Conservation (phyloP, 2,113 vertebrate species). For the Opisthocomus hoazin region DNA sequence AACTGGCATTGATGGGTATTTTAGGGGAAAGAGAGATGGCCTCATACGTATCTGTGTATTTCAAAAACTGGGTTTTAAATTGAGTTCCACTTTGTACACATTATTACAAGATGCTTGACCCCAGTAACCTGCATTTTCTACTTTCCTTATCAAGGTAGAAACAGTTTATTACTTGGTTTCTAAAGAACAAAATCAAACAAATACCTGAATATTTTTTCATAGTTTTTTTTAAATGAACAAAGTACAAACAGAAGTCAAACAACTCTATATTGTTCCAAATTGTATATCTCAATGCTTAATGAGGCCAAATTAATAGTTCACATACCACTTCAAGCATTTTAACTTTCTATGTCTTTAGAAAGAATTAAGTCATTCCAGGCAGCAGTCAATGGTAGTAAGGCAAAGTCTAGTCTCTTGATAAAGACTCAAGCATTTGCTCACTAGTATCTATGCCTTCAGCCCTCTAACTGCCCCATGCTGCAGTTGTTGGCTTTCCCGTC, state of each 20-base stretch:
- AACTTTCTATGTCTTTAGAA: constrained; percentile 39
- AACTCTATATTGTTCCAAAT: neutral
- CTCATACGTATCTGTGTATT: neutral
- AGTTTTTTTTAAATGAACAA: neutral
- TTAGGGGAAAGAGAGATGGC: neutral
- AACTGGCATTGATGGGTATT: neutral
- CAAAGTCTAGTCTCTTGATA: neutral
- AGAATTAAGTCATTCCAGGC: constrained; percentile 39
- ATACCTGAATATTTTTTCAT: neutral
- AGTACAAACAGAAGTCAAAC: neutral
- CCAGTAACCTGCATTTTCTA: neutral
- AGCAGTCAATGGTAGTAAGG: neutral
- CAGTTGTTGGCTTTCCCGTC: neutral
- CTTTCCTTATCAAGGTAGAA: neutral
- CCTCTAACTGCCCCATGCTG: neutral
- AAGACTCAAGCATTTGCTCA: neutral
- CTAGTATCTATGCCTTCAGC: neutral
- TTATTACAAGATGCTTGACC: neutral
- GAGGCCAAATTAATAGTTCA: constrained; percentile 47
- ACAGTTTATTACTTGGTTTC: neutral
- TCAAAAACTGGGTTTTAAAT: neutral
- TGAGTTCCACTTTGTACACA: neutral
- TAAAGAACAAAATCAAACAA: constrained; percentile 12
- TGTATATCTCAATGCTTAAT: constrained; percentile 20
- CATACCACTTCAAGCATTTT: constrained; percentile 25